Conservation (phyloP, 2,113 vertebrate species). For the Myotis yumanensis region DNA sequence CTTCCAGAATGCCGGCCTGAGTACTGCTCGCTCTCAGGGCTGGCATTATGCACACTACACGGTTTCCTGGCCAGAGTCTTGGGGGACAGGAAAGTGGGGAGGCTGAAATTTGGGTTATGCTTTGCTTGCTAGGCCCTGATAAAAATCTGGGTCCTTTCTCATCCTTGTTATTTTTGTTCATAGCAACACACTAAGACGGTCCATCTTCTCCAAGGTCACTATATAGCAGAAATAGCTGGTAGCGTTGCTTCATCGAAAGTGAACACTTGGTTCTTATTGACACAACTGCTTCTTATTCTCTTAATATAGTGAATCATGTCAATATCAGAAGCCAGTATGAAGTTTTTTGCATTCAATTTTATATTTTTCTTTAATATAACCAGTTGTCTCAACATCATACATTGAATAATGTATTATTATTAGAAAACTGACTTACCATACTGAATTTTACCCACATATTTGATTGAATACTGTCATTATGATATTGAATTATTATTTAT, state of each 20-base stretch:
- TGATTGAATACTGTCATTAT: background rate
- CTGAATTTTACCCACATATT: background rate
- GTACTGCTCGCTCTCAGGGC: accelerated
- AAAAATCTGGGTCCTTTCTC: background rate
- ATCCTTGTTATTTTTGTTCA: background rate
- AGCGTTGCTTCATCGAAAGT: background rate
- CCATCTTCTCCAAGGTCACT: background rate
- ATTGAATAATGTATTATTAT: background rate
- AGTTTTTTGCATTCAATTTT: background rate
- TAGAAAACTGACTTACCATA: background rate
- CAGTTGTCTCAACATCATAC: background rate
- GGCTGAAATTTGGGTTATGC: background rate
- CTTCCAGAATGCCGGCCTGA: background rate
- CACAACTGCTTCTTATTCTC: background rate
- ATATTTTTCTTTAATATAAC: background rate
- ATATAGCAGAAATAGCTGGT: background rate
- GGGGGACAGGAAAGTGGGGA: background rate
- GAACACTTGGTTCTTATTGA: background rate
- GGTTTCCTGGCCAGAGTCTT: too few species aligned
- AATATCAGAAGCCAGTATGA: background rate
- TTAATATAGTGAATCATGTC: background rate
- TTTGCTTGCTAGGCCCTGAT: background rate
- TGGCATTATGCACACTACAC: background rate
- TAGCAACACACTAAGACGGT: background rate
- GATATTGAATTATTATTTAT: background rate